Base-by-base conservation (phyloP, 1,140 invertebrate species). In the Eriocheir sinensis region DNA sequence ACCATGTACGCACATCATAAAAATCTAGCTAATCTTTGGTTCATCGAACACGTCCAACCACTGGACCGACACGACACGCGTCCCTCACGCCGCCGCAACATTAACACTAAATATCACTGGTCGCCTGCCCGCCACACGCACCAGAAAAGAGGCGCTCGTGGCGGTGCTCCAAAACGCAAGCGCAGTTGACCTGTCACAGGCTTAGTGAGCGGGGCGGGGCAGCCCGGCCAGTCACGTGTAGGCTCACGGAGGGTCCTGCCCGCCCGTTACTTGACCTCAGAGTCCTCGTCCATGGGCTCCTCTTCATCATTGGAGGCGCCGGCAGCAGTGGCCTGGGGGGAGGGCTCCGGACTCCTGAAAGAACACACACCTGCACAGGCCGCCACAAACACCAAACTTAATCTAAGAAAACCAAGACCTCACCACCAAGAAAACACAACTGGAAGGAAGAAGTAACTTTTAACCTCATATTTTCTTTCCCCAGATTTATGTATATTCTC, bases 21-120 rank as follows among this genome's bases (percentile, higher is more conserved):
- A 94, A 94, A 94, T 94, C 93, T 94, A 94, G 34, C 93, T 94
- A 94, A 94, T 94, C 93, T 94, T 94, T 94, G 93, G 93, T 94
- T 94, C 93, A 41, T 91, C 93, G 93, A 93, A 93, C 93, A 93
- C 80, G 89, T 44, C 93, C 93, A 85, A 91, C 80, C 89, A 94
- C 48, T 85, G 88, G 89, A 48, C 89, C 80, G 86, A 81, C 93
- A 94, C 90, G 86, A 94, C 93, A 36, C 38, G 88, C 92, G 88
- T 93, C 92, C 88, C 53, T 86, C 92, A 89, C 80, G 88, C 92
- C 53, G 85, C 83, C 86, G 88, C 92, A 93, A 93, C 60, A 60
- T 92, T 93, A 93, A 93, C 92, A 89, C 92, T 93, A 93, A 93
- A 89, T 93, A 93, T 93, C 92, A 93, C 92, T 93, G 92, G 92